Base-by-base conservation (phyloP, 2,888 invertebrate genomes). In the Diadegma fenestrale region DNA sequence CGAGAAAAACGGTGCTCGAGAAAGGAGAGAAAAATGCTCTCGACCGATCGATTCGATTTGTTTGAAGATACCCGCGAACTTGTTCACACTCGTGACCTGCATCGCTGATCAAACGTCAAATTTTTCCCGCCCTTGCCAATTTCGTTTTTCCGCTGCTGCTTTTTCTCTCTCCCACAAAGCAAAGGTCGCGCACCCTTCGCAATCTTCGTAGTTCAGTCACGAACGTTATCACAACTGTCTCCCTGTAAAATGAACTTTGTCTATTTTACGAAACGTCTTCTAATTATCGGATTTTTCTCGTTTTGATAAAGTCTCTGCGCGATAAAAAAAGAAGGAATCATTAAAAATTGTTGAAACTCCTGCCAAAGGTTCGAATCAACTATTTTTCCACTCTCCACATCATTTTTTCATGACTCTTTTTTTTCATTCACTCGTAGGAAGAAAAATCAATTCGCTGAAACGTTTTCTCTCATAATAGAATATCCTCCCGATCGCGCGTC, bases 51-150 rank as follows among this genome's bases (percentile, higher is more conserved):
- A 80, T 37, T 80, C 83, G 76, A 80, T 80, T 85, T 79, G 79
- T 82, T 85, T 82, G 68, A 76, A 51, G 78, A 75, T 73, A 69
- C 69, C 37, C 68, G 19, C 30, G 19, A 64, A 79, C 71, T 83
- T 86, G 75, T 68, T 69, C 63, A 76, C 75, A 76, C 75, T 75
- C 83, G 83, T 86, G 83, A 86, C 83, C 81, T 75, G 84, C 82
- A 80, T 84, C 71, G 14, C 69, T 75, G 41, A 86, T 86, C 77
- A 64, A 81, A 80, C 45, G 14, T 72, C 76, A 69, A 58, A 68
- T 77, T 80, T 84, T 61, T 68, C 8, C 37, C 43, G 43, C 12
- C 45, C 26, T 26, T 30, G 41, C 30, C 54, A 37, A 63, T 48
- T n/a, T 17, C 22, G 19, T 41, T 8, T 10, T 41, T 12, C 61